phyloP scores from a whole-genome alignment of 2,888 invertebrate species.

The Diaprepes abbreviatus region DNA sequence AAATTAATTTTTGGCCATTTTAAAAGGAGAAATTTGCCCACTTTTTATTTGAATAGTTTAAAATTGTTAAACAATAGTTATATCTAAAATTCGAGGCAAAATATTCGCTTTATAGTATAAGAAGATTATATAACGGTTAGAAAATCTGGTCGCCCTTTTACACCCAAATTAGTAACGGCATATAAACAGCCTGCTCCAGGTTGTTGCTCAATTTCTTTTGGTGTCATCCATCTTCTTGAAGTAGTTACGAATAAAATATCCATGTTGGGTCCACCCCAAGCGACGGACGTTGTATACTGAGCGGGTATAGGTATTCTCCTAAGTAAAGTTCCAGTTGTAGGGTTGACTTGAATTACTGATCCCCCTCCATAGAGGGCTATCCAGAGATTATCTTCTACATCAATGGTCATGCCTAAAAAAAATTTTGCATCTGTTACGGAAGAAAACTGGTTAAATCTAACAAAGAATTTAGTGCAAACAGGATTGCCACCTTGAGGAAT shows the following conservation, averaged over 20 bases:
- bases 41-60: too few relatives aligned
- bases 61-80: neutral
- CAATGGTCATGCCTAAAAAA: slow-evolving; percentile 77
- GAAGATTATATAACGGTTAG: slow-evolving; percentile 57
- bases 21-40: too few relatives aligned
- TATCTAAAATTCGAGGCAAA: too few relatives aligned
- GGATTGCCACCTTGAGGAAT: too few relatives aligned
- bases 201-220: slow-evolving; percentile 58
- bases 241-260: slow-evolving; percentile 75
- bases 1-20: too few relatives aligned
- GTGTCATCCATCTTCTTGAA: slow-evolving; percentile 59
- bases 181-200: slow-evolving; percentile 68
- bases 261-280: slow-evolving; percentile 74
- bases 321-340: slow-evolving; percentile 22
- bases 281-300: slow-evolving; percentile 72
- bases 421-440: neutral
- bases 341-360: slow-evolving; percentile 71
- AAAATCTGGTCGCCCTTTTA: slow-evolving; percentile 57
- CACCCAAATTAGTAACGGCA: slow-evolving; percentile 59
- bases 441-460: too few relatives aligned
- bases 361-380: slow-evolving; percentile 76
- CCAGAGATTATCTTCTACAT: slow-evolving; percentile 83
- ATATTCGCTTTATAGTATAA: too few relatives aligned
- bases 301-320: slow-evolving; percentile 69
- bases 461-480: too few relatives aligned